A percentile compares a stretch with the other conserved stretches of the same genome.
Conservation (phyloP, 2,797 vertebrate genomes). For the Molothrus ater region DNA sequence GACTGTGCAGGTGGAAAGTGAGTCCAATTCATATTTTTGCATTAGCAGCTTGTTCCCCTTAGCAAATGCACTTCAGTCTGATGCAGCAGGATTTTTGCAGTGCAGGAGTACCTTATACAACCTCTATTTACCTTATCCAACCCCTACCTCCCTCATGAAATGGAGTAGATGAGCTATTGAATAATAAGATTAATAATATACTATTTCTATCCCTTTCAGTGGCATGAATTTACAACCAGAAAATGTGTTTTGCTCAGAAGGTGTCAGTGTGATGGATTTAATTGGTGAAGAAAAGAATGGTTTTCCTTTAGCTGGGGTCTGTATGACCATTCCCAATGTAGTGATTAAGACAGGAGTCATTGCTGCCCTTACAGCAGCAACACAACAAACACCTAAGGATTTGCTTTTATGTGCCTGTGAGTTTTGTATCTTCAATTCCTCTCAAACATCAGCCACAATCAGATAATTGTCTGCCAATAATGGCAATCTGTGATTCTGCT, state of each 20-base stretch:
- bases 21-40: neutral
- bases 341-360: neutral
- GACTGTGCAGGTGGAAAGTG: neutral
- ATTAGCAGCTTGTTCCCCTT: constrained; percentile 20
- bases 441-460: neutral
- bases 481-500: neutral
- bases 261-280: neutral
- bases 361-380: neutral
- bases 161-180: neutral
- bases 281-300: neutral
- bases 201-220: neutral
- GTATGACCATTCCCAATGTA: neutral
- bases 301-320: neutral
- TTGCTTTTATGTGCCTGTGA: neutral
- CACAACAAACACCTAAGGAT: neutral
- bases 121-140: neutral
- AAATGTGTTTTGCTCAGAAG: neutral
- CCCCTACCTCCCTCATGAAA: neutral
- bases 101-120: neutral
- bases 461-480: neutral
- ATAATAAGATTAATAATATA: constrained; percentile 14
- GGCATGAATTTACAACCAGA: neutral
- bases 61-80: constrained; percentile 3
- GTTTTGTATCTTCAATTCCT: neutral
- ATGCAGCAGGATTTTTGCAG: neutral